Conservation (phyloP, 2,113 vertebrate species). For the Muntiacus muntjak region DNA sequence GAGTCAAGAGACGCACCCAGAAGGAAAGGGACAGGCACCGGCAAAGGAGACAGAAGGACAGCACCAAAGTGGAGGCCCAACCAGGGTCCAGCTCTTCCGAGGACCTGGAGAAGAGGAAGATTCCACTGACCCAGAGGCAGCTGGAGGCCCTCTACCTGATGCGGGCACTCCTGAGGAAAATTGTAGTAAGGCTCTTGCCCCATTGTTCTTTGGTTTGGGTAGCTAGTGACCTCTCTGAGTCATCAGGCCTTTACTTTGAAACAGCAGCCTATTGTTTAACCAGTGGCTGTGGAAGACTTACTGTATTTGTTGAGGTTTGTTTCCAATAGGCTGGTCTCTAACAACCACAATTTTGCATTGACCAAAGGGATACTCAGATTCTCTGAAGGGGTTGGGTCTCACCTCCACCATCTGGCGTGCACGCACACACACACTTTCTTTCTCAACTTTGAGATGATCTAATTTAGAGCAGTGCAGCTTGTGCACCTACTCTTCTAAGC, state of each 20-base stretch:
- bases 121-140: slow-evolving; percentile 81
- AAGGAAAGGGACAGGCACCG: slow-evolving; percentile 80
- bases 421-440: neutral
- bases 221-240: neutral
- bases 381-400: neutral
- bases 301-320: neutral
- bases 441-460: neutral
- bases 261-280: neutral
- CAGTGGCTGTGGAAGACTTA: neutral
- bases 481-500: neutral
- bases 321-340: neutral
- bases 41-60: slow-evolving; percentile 75
- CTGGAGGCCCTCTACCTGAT: slow-evolving; percentile 83
- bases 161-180: slow-evolving; percentile 80
- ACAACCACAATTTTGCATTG: neutral
- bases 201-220: neutral
- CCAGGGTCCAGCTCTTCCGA: slow-evolving; percentile 75
- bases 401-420: neutral
- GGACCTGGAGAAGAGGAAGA: slow-evolving; percentile 83
- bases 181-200: slow-evolving; percentile 80
- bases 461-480: neutral
- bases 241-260: neutral
- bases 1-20: slow-evolving; percentile 66
- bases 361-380: neutral
- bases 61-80: slow-evolving; percentile 68